phyloP scores from a whole-genome alignment of 2,888 invertebrate species.

The Bimastos eiseni region DNA sequence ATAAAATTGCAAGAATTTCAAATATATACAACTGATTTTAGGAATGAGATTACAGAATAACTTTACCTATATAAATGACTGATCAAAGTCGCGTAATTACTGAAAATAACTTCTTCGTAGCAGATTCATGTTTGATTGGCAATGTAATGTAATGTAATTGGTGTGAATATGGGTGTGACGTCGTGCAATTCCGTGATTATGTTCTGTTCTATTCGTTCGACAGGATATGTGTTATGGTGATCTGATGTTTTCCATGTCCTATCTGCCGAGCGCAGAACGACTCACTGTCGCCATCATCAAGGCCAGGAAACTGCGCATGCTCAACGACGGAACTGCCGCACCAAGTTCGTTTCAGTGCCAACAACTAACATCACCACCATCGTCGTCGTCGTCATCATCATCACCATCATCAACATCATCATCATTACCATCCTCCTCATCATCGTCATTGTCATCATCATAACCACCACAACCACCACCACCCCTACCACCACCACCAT shows the following conservation, averaged over 20 bases:
- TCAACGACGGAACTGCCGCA: constrained; percentile 31
- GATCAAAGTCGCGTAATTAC: too few species aligned
- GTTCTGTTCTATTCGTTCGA: constrained; percentile 27
- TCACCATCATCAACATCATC: neutral
- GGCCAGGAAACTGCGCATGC: constrained; percentile 73
- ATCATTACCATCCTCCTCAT: neutral
- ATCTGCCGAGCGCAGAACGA: constrained; percentile 83
- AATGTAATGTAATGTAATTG: too few species aligned
- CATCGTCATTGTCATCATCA: neutral
- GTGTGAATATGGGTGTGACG: neutral
- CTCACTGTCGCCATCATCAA: constrained; percentile 81
- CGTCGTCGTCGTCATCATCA: neutral
- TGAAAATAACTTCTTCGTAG: too few species aligned
- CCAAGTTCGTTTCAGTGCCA: neutral
- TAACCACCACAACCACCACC: neutral
- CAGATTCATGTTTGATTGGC: too few species aligned
- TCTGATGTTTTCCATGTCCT: constrained; percentile 80
- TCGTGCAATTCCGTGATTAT: neutral
- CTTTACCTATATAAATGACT: too few species aligned
- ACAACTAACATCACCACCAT: neutral
- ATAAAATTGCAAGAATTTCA: too few species aligned
- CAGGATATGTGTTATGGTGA: constrained; percentile 64
- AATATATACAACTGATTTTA: too few species aligned
- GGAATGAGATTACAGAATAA: too few species aligned
- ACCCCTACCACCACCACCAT: neutral